Conservation (phyloP, 2,888 invertebrate genomes). For the Exocentrus adspersus region DNA sequence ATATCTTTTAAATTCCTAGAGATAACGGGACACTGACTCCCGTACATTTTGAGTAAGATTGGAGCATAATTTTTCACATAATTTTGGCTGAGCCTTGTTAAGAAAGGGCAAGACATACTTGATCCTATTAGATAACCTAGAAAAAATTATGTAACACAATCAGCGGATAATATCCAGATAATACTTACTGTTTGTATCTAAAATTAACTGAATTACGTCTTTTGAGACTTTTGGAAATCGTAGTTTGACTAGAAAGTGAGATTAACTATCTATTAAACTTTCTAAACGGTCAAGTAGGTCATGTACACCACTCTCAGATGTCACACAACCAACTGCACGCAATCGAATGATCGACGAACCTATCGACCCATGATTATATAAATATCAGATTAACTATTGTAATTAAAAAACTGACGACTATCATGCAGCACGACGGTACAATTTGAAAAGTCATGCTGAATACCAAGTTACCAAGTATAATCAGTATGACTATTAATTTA, state of each 20-base stretch:
- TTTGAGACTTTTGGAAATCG: neutral
- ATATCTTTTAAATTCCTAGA: conserved; percentile 65
- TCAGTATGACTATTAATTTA: no score
- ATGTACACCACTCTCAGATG: neutral
- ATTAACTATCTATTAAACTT: conserved; percentile 17
- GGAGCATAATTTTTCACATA: conserved; percentile 86
- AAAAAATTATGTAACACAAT: conserved; percentile 29
- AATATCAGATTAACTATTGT: neutral
- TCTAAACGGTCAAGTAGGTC: conserved; percentile 17
- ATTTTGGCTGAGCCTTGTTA: conserved; percentile 80
- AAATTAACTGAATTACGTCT: neutral
- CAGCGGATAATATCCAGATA: neutral
- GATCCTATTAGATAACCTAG: conserved; percentile 12
- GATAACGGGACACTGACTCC: conserved; percentile 82
- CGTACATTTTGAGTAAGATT: conserved; percentile 80
- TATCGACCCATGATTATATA: neutral
- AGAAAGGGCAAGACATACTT: conserved; percentile 89
- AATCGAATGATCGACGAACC: no score
- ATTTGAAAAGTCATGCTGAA: conserved; percentile 3
- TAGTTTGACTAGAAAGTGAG: conserved; percentile 14
- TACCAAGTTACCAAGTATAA: neutral
- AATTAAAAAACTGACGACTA: neutral
- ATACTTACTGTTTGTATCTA: neutral
- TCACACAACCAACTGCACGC: no score
- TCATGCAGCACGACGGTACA: neutral